These are phyloP conservation scores for Coreius guichenoti DNA, from an alignment of 2,797 vertebrate species.

Conservation along the genomic window DNA sequence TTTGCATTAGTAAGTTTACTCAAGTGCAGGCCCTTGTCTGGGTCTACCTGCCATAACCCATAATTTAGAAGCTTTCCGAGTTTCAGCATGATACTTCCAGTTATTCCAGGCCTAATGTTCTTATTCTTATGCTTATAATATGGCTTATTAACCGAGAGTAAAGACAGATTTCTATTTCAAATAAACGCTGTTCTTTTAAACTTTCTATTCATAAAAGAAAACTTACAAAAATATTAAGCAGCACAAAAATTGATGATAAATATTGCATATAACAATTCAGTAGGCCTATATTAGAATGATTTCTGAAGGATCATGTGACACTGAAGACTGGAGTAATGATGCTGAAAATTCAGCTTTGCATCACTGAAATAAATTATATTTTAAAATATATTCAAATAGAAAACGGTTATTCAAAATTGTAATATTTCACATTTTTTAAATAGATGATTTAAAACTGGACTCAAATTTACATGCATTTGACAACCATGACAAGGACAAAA, in stretches of 20 bases:
- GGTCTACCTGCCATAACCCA: slow-evolving; percentile 22
- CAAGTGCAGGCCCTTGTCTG: slow-evolving; percentile 22
- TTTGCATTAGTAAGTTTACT: slow-evolving; percentile 32
- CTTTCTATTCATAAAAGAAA: background rate
- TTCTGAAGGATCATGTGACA: background rate
- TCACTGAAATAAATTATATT: background rate
- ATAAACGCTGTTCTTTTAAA: background rate
- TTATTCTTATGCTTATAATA: slow-evolving; percentile 10
- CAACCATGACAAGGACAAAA: background rate
- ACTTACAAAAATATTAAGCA: too few relatives aligned
- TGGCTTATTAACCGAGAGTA: background rate
- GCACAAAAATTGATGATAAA: background rate
- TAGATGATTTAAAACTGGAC: background rate
- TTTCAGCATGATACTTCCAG: slow-evolving; percentile 25
- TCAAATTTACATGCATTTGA: background rate
- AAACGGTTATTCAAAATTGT: background rate
- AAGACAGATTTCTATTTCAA: background rate
- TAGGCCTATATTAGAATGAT: background rate
- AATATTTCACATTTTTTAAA: too few relatives aligned
- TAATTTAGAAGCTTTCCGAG: slow-evolving; percentile 5
- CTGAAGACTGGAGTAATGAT: background rate
- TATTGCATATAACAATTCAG: background rate
- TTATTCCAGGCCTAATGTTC: slow-evolving; percentile 16
- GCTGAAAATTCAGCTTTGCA: background rate
- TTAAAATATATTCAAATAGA: background rate